Percentiles rank a stretch among this genome's conserved stretches.
Evolutionary conservation across 2,888 invertebrate species (phyloP).

Genomic region (Pyrrhopygopsis socrates): DNA sequence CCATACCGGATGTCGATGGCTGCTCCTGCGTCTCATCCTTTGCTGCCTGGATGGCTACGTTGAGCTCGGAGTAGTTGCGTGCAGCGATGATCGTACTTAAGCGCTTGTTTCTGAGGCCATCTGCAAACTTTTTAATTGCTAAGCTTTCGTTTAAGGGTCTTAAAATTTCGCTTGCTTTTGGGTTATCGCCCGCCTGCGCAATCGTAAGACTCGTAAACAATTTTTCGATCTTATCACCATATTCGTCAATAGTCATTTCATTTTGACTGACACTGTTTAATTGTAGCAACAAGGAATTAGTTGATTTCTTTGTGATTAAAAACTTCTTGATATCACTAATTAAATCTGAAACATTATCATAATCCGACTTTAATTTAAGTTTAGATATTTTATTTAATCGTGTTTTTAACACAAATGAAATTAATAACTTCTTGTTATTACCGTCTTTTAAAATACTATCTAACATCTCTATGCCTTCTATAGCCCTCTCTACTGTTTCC

Average conservation of each 20-base stretch:
- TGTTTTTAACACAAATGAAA: slow-evolving; percentile 15
- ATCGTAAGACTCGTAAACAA: slow-evolving; percentile 1
- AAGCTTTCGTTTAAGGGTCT: slow-evolving; percentile 57
- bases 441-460: neutral
- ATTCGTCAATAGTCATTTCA: no score
- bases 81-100: slow-evolving; percentile 60
- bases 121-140: slow-evolving; percentile 65
- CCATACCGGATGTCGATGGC: neutral
- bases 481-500: neutral
- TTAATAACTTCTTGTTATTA: neutral
- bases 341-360: neutral
- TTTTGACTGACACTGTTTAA: no score
- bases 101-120: slow-evolving; percentile 48
- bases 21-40: slow-evolving; percentile 42
- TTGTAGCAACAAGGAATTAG: slow-evolving; percentile 11
- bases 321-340: neutral
- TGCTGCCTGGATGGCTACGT: slow-evolving; percentile 62
- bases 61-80: slow-evolving; percentile 37
- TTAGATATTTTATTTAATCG: neutral
- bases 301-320: neutral
- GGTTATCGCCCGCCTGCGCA: neutral
- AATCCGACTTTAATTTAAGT: neutral
- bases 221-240: slow-evolving; percentile 6
- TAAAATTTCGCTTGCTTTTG: neutral
- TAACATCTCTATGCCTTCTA: neutral